These are phyloP conservation scores for Hydrolagus colliei DNA, from an alignment of 2,797 vertebrate genomes.

Conservation along the genomic window DNA sequence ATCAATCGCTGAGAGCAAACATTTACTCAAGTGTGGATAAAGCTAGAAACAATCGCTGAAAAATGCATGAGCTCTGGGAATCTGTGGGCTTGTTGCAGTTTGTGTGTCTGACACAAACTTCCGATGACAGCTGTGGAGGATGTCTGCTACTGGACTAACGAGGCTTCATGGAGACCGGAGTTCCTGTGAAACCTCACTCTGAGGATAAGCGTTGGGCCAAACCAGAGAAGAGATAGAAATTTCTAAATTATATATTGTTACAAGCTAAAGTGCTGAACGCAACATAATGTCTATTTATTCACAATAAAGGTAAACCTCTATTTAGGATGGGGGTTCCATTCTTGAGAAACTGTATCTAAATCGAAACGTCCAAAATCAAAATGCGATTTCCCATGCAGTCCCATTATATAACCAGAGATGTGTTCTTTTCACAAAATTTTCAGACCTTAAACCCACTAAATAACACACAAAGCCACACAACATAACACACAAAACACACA, in stretches of 20 bases:
- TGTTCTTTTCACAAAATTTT: too few species aligned
- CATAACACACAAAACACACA: too few species aligned
- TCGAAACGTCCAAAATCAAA: too few species aligned
- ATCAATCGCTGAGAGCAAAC: not conserved
- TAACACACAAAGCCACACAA: too few species aligned
- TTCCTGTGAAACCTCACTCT: constrained; percentile 5
- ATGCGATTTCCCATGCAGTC: too few species aligned
- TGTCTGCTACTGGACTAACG: not conserved
- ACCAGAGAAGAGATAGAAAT: not conserved
- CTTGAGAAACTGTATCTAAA: too few species aligned
- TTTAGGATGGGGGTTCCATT: too few species aligned
- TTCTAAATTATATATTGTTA: not conserved
- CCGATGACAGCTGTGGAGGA: constrained; percentile 2
- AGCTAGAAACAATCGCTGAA: constrained; percentile 4
- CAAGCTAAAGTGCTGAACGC: too few species aligned
- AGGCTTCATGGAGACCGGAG: not conserved
- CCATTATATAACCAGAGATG: too few species aligned
- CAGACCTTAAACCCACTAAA: too few species aligned
- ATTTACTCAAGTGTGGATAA: not conserved
- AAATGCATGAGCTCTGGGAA: constrained; percentile 25
- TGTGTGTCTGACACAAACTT: not conserved
- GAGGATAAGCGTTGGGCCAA: not conserved
- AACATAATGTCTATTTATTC: too few species aligned
- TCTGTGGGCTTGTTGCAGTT: constrained; percentile 2
- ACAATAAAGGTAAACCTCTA: too few species aligned